Evolutionary conservation across 2,888 invertebrate species (phyloP).

Genomic region (Entomobrya proxima): DNA sequence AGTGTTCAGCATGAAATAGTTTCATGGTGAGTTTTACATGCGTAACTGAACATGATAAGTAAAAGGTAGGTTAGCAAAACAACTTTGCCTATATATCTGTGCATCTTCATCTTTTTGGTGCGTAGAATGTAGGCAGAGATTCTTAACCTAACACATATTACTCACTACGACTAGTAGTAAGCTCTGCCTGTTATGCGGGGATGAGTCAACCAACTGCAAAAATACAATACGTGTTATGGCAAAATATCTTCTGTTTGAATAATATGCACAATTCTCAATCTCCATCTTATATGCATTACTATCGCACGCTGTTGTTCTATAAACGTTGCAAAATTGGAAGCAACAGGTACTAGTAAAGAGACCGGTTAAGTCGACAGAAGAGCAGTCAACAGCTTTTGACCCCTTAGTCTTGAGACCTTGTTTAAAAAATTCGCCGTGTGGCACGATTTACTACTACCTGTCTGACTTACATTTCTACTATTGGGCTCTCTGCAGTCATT

Average conservation of each 20-base stretch:
- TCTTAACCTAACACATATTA: background rate
- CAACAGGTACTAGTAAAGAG: slow-evolving; percentile 43
- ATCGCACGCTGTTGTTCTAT: slow-evolving; percentile 31
- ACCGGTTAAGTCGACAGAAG: slow-evolving; percentile 57
- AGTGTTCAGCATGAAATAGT: background rate
- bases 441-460: slow-evolving; percentile 63
- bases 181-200: background rate
- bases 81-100: background rate
- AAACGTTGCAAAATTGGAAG: slow-evolving; percentile 40
- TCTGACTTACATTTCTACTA: slow-evolving; percentile 61
- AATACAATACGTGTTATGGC: background rate
- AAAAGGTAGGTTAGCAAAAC: slow-evolving; percentile 21
- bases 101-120: background rate
- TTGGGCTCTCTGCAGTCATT: background rate
- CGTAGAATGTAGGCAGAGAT: background rate
- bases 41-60: background rate
- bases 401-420: slow-evolving; percentile 68
- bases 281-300: background rate
- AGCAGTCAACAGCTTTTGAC: slow-evolving; percentile 66
- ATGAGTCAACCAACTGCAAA: background rate
- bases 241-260: background rate
- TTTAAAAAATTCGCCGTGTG: slow-evolving; percentile 62
- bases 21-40: background rate
- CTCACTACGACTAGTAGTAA: background rate
- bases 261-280: too few species aligned